Evolutionary conservation across 2,113 vertebrate genomes (phyloP).

Genomic region (Okapia johnstoni): DNA sequence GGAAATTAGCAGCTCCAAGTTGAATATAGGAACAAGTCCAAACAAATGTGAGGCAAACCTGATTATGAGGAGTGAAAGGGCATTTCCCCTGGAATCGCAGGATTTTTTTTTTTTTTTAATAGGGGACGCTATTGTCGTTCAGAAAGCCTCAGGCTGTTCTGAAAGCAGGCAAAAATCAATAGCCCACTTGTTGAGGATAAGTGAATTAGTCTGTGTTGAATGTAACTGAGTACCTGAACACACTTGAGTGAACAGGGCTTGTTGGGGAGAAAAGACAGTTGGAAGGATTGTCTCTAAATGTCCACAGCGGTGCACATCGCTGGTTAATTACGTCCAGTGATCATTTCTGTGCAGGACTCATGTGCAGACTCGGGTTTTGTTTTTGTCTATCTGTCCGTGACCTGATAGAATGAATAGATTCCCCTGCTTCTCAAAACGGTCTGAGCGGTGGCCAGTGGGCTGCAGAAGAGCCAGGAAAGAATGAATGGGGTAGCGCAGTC

Average conservation of each 20-base stretch:
- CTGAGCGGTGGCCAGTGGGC: neutral
- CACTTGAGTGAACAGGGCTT: constrained; percentile 79
- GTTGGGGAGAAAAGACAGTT: constrained; percentile 75
- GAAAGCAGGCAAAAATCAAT: constrained; percentile 86
- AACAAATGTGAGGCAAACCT: neutral
- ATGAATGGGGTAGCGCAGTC: fast-evolving
- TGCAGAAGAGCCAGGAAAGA: neutral
- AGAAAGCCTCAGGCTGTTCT: constrained; percentile 82
- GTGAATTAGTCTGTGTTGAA: constrained; percentile 84
- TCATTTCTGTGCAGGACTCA: constrained; percentile 47
- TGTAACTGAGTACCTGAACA: constrained; percentile 84
- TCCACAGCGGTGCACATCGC: constrained; percentile 38
- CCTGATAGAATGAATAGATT: neutral
- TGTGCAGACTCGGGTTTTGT: constrained; percentile 46
- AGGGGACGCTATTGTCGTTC: constrained; percentile 75
- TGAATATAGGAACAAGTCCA: constrained; percentile 41
- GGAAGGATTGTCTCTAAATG: constrained; percentile 69
- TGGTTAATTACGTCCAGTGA: constrained; percentile 65
- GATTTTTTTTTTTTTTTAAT: neutral
- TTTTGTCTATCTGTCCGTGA: neutral
- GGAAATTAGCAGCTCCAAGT: neutral
- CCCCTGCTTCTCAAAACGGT: neutral
- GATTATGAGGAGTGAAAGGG: constrained; percentile 48
- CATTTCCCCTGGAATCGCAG: constrained; percentile 57
- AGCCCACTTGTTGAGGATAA: constrained; percentile 86